Evolutionary conservation across 1,140 invertebrate genomes (phyloP), one percentile per base, ranked within the genome.

Genomic region (Caenorhabditis inopinata): DNA sequence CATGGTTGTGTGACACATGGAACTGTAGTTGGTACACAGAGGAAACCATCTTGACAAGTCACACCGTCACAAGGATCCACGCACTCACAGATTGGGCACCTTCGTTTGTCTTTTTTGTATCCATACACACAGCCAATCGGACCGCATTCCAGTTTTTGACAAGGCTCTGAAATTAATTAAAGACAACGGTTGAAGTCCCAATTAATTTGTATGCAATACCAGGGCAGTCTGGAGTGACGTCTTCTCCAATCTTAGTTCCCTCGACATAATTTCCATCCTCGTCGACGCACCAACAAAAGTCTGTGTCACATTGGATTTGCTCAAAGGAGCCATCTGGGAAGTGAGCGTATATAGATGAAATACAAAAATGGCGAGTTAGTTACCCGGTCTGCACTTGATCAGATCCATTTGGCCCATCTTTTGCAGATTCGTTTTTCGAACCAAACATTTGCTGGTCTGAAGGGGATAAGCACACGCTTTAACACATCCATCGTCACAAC

Each of bases 271-370:
- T 38, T 32, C 85, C 85, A 18, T 78, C 38, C 46, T 47, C 18
- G 35, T 84, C 79, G 1, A 85, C 85, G 78, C 85, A 86, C 85
- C 85, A 86, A 76, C 85, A 86, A 48, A 58, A 81, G 23, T 81
- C 74, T 2, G 32, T 35, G 58, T 83, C 78, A 58, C 85, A 86
- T 79, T 86, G 85, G 29, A 85, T 78, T 25, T 77, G 48, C 27
- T 80, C 77, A 51, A 84, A 86, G 4, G 83, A 74, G 0, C 85
- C 85, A 78, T 78, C 83, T 86, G 29, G 58, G 84, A 75, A 25
- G 5, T 29, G 23, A 51, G 2, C 14, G 5, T 7, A 42, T 42
- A 42, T 42, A 42, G 14, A 7, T 14, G 6, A 42, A 14, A 5
- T 42, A 7, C 14, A 46, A 29, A 18, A 53, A 25, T 53, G 1